Evolutionary conservation across 2,888 invertebrate species (phyloP).

Genomic region (Diarsia rubi): DNA sequence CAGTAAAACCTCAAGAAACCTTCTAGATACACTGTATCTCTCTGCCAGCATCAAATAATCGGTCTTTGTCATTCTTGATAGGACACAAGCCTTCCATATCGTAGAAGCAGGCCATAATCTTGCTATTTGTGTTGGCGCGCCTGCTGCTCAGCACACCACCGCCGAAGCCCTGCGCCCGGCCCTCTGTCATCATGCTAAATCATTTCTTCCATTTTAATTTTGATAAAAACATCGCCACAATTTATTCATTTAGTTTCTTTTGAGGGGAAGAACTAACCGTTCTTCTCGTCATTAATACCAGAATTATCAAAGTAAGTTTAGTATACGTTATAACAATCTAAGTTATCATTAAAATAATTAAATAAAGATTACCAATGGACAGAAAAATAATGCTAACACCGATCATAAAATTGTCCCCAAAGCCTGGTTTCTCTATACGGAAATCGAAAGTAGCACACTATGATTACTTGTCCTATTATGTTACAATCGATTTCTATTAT

Average conservation of each 20-base stretch:
- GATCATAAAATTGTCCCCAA: slow-evolving; percentile 41
- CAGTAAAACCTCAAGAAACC: background rate
- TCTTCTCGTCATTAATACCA: background rate
- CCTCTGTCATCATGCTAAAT: slow-evolving; percentile 96
- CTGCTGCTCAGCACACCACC: slow-evolving; percentile 91
- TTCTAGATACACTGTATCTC: background rate
- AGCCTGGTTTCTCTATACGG: slow-evolving; percentile 46
- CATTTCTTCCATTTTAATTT: background rate
- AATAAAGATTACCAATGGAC: background rate
- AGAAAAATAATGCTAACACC: slow-evolving; percentile 17
- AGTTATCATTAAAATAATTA: background rate
- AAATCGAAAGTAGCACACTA: slow-evolving; percentile 59
- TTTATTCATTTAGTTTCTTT: background rate
- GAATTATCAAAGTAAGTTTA: too few species aligned
- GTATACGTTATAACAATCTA: background rate
- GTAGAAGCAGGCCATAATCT: background rate
- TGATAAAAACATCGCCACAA: background rate
- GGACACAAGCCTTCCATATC: background rate
- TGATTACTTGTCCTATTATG: slow-evolving; percentile 52
- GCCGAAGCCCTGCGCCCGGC: slow-evolving; percentile 88
- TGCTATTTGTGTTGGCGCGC: slow-evolving; percentile 84
- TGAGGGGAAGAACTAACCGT: too few species aligned
- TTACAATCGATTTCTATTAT: slow-evolving; percentile 61
- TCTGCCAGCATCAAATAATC: background rate
- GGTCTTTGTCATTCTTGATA: too few species aligned